Evolutionary conservation across 2,888 invertebrate genomes (phyloP), one percentile per base, ranked within the genome.

Genomic region (Tetrapedia diversipes): DNA sequence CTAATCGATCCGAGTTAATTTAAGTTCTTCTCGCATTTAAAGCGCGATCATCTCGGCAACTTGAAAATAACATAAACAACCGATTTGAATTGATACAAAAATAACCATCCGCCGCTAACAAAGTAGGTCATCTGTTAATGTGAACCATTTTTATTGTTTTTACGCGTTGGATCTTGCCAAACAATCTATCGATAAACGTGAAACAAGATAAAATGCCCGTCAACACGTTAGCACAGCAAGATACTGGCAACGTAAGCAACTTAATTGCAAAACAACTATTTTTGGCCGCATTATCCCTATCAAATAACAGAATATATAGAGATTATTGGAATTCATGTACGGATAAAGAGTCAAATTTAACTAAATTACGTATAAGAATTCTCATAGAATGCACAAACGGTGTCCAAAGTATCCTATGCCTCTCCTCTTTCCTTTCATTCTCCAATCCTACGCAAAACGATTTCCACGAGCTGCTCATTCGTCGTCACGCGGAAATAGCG

Each of bases 401-500:
- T 81, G 63, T 67, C 65, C 74, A 43, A 65, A n/a, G n/a, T n/a
- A n/a, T n/a, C n/a, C n/a, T n/a, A n/a, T n/a, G n/a, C n/a, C n/a
- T n/a, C n/a, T n/a, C n/a, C n/a, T n/a, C 47, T n/a, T 37, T 37
- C 45, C 37, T 29, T 49, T 32, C 19, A 4, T 32, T 16, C 29
- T 19, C 27, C 34, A 0, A 8, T 10, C 34, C 19, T 37, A 29
- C 37, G 41, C 56, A 51, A 65, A 59, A 79, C 75, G 60, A 75
- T 71, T 65, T 34, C 64, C 66, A 51, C 67, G 82, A 82, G 70
- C 82, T 65, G 75, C 67, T 76, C 83, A 68, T 83, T 78, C 83
- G 83, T 78, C 83, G 83, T 83, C 83, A 81, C 77, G 70, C 57
- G 34, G 59, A 75, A 81, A 83, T 75, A 81, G 71, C 75, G 67